Conservation (phyloP, 2,797 vertebrate genomes). For the Ctenochaetus hawaiiensis region DNA sequence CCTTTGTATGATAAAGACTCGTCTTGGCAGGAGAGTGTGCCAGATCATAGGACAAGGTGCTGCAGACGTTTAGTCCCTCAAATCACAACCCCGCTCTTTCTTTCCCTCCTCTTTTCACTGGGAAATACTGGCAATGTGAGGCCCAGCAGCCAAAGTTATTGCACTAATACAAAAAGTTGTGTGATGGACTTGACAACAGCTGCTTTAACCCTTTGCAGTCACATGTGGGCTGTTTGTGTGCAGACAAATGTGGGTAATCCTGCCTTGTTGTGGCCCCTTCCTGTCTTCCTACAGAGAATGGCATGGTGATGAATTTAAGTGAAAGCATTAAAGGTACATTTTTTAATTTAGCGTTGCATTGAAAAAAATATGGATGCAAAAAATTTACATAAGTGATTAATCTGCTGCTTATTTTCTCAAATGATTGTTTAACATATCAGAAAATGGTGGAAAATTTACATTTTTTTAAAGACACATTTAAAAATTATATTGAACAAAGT, state of each 20-base stretch:
- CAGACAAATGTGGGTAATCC: not conserved
- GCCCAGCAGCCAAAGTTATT: constrained; percentile 50
- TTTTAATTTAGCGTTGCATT: constrained; percentile 13
- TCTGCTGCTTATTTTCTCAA: not conserved
- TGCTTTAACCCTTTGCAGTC: constrained; percentile 43
- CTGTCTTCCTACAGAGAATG: constrained; percentile 2
- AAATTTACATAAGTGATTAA: not conserved
- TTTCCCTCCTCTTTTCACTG: constrained; percentile 55
- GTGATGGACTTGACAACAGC: constrained; percentile 58
- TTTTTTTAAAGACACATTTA: too few relatives aligned
- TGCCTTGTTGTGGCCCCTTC: constrained; percentile 12
- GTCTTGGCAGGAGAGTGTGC: constrained; percentile 79
- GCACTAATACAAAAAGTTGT: constrained; percentile 65
- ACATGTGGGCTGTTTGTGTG: not conserved
- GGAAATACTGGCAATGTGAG: constrained; percentile 62
- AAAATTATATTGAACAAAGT: too few relatives aligned
- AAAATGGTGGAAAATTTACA: not conserved
- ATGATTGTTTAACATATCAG: not conserved
- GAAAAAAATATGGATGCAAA: not conserved
- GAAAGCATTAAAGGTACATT: constrained; percentile 2
- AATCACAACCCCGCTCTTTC: constrained; percentile 70
- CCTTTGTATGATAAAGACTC: constrained; percentile 87
- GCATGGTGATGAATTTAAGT: constrained; percentile 6
- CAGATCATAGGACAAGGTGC: constrained; percentile 86
- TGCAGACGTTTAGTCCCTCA: constrained; percentile 80